Evolutionary conservation across 2,113 vertebrate species (phyloP), one percentile per base, ranked within the genome.

Genomic region (Butorides virescens): DNA sequence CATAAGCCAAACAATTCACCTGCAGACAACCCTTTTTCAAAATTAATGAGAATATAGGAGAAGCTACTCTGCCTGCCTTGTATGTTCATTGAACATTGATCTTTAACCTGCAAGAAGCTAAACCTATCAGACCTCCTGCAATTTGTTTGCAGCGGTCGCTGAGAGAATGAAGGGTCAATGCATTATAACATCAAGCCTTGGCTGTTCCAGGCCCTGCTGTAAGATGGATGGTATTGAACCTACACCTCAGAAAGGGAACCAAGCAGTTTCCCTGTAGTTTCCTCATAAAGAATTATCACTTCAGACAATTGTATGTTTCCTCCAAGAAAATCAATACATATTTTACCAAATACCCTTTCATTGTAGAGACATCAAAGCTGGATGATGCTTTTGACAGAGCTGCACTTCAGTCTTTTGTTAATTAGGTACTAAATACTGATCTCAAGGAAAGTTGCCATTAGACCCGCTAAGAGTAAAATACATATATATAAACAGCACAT

Each of bases 101-200:
- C 94, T 95, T 88, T 77, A 92, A 93, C 95, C 88, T 80, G 86
- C 67, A 95, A 86, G 82, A 66, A 83, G 58, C 71, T 47, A 62
- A 91, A 88, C 79, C 62, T 8, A 46, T 80, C 79, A 74, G 59
- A 62, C 27, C 61, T 76, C 39, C 59, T 82, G 76, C 83, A 61
- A 90, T 92, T 46, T 86, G 63, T 71, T 88, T 94, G 91, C 82
- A 88, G 88, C 82, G 76, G 3, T 77, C 0, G 0, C 86, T 59
- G 49, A 27, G 59, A 67, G 59, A 59, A 59, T 36, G 92, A 91
- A 95, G 86, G 88, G 72, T 95, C 88, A 73, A 20, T 92, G 90
- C 44, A 36, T 79, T 68, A 47, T 4, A 16, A 39, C 1, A 34
- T 25, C 47, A 10, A 27, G 74, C 5, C 71, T 56, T 62, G 42